Conservation (phyloP, 2,113 vertebrate genomes). For the Corythoichthys intestinalis region DNA sequence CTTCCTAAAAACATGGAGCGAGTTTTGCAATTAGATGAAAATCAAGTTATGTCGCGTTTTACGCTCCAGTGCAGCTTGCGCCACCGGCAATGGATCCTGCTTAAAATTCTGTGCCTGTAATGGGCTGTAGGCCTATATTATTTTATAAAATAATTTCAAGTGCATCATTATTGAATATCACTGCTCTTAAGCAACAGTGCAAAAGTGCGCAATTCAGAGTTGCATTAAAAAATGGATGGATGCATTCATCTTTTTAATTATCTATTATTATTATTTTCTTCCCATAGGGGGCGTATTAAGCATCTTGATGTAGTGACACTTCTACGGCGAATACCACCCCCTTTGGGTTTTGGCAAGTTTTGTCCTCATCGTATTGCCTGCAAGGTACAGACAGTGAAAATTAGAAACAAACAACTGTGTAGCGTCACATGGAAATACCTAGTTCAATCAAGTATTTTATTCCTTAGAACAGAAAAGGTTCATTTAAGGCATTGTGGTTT, state of each 20-base stretch:
- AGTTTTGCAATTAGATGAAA: too few species aligned
- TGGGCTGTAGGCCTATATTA: too few species aligned
- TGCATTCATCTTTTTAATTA: not conserved
- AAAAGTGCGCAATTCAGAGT: too few species aligned
- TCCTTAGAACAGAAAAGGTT: not conserved
- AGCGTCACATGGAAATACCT: not conserved
- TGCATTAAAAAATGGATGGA: not conserved
- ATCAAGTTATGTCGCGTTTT: too few species aligned
- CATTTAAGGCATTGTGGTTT: not conserved
- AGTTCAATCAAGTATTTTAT: not conserved
- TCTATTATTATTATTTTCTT: not conserved
- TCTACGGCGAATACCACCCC: conserved; percentile 90
- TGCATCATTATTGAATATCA: too few species aligned
- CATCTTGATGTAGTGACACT: conserved; percentile 98
- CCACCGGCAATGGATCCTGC: too few species aligned
- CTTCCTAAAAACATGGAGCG: too few species aligned
- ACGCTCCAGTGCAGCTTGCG: too few species aligned
- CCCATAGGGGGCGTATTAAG: conserved; percentile 88
- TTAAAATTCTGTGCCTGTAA: too few species aligned
- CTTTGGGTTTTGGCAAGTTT: conserved; percentile 96
- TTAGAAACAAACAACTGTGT: not conserved
- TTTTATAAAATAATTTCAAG: too few species aligned
- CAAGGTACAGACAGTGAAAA: conserved; percentile 71
- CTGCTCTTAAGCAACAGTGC: too few species aligned
- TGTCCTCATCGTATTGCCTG: conserved; percentile 94